Evolutionary conservation across 2,797 vertebrate genomes (phyloP), one percentile per base, ranked within the genome.

Genomic region (Alcedo quadribrachys): DNA sequence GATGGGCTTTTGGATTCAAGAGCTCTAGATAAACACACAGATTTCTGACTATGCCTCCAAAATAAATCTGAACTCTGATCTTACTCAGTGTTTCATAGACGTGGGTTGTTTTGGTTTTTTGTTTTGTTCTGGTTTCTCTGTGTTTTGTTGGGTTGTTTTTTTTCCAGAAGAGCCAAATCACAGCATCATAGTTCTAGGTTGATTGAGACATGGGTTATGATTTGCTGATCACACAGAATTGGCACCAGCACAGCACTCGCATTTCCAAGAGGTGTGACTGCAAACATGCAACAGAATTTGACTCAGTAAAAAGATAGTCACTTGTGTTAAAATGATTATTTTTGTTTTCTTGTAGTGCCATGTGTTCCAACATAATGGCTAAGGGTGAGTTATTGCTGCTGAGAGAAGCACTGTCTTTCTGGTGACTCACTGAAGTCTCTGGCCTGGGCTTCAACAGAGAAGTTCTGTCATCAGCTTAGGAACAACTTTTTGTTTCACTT

Each of bases 371-470:
- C 69, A 73, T 63, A 90, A 75, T 40, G 32, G 46, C 8, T 68
- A 30, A 55, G 85, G n/a, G 32, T 43, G 67, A 92, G 68, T 66
- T 69, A 71, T 35, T 81, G 77, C 57, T 76, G 87, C 67, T 90
- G 74, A 92, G 77, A 83, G 63, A 65, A 84, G 43, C 43, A 63
- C 9, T 67, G 2, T 89, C 61, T 66, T 77, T n/a, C 21, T 76
- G 50, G 73, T 94, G 93, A 91, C 48, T 88, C 92, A 85, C 48
- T 66, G 22, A 73, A 81, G 8, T 51, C 67, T 85, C 73, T 35
- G 60, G 67, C 60, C 50, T 45, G 42, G 69, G 55, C 76, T 89
- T 85, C 17, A 8, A 83, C 62, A 69, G 54, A 81, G n/a, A 74
- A 68, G 18, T 55, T 93, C 61, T 61, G 57, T 69, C 77, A 48